phyloP scores from a whole-genome alignment of 1,140 invertebrate species.

The Drosophila nasuta region DNA sequence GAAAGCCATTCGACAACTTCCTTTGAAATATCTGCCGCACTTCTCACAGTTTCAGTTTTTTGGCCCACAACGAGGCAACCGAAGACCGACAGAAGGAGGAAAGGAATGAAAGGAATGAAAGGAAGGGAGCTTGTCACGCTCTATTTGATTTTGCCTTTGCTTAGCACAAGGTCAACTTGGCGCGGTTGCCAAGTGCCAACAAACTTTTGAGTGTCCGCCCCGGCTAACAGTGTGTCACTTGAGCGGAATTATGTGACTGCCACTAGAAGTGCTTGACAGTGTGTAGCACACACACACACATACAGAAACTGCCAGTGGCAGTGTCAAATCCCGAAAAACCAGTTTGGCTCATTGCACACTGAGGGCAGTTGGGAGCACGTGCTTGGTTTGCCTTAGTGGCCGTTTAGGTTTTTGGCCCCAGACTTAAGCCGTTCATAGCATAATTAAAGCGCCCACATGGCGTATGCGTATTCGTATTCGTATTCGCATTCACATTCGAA shows the following conservation, averaged over 20 bases:
- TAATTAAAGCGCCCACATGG: slow-evolving; percentile 75
- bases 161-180: slow-evolving; percentile 68
- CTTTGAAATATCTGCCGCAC: background rate
- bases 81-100: background rate
- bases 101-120: no score
- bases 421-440: slow-evolving; percentile 58
- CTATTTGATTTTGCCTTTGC: slow-evolving; percentile 52
- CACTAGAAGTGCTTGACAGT: no score
- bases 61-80: no score
- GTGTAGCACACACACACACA: no score
- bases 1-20: background rate
- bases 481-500: slow-evolving; percentile 49
- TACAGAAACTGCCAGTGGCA: background rate
- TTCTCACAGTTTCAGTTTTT: no score
- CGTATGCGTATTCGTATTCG: slow-evolving; percentile 76
- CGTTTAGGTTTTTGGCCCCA: slow-evolving; percentile 64
- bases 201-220: slow-evolving; percentile 69
- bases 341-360: slow-evolving; percentile 72
- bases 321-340: slow-evolving; percentile 47
- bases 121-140: slow-evolving; percentile 30
- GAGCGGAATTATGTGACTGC: slow-evolving; percentile 75
- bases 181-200: slow-evolving; percentile 68
- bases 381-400: slow-evolving; percentile 69
- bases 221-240: slow-evolving; percentile 53
- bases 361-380: slow-evolving; percentile 49